Percentiles rank a stretch among this genome's conserved stretches.
Evolutionary conservation across 2,888 invertebrate genomes (phyloP).

Genomic region (Globia sparganii): DNA sequence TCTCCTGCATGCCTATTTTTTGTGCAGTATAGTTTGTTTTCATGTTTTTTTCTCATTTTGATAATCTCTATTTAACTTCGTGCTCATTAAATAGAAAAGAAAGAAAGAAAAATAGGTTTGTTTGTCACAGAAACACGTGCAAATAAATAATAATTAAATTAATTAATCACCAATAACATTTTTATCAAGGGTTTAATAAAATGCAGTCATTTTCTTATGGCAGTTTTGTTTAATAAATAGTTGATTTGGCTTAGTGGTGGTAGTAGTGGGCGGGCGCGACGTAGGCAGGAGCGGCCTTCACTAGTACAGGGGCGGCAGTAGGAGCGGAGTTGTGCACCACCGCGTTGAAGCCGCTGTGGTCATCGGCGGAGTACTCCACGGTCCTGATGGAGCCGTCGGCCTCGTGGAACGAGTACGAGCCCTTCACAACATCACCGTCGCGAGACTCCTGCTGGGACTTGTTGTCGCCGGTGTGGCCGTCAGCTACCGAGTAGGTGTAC

Average conservation of each 20-base stretch:
- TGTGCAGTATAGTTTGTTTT: too few species aligned
- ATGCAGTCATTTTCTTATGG: not conserved
- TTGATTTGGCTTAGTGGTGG: conserved; percentile 65
- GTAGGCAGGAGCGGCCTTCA: conserved; percentile 50
- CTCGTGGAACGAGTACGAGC: conserved; percentile 89
- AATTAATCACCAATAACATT: too few species aligned
- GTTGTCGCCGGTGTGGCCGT: conserved; percentile 90
- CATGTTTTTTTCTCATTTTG: not conserved
- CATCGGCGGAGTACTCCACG: conserved; percentile 89
- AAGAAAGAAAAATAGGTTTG: too few species aligned
- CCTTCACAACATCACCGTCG: conserved; percentile 90
- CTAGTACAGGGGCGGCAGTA: conserved; percentile 53
- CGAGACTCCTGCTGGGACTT: conserved; percentile 89
- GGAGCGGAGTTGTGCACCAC: conserved; percentile 80
- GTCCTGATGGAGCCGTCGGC: conserved; percentile 90
- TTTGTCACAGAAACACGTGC: not conserved
- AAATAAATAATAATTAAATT: too few species aligned
- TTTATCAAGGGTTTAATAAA: not conserved
- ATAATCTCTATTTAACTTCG: too few species aligned
- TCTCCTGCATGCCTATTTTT: too few species aligned
- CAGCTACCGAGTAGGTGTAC: conserved; percentile 90
- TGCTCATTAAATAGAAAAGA: too few species aligned
- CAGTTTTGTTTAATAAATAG: conserved; percentile 14
- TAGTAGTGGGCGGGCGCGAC: conserved; percentile 70
- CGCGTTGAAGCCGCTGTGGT: conserved; percentile 88